Evolutionary conservation across 2,113 vertebrate genomes (phyloP).

Genomic region (Trogon melanurus): DNA sequence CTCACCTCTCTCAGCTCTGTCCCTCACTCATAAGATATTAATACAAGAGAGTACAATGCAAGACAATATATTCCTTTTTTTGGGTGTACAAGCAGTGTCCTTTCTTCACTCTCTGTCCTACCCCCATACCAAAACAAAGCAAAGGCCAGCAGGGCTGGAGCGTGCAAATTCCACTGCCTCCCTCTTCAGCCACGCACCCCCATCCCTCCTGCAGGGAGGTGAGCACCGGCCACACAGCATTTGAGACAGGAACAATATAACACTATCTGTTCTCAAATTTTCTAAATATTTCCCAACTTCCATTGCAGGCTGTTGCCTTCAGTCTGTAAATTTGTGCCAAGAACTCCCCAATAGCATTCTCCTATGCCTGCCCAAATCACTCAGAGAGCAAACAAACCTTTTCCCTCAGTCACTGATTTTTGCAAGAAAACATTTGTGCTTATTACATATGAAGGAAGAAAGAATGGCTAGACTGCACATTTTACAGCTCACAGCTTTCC

Average conservation of each 20-base stretch:
- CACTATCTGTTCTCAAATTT: conserved; percentile 57
- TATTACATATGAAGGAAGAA: conserved; percentile 14
- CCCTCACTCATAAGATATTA: not conserved
- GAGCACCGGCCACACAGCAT: not conserved
- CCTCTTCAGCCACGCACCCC: not conserved
- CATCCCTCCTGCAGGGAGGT: not conserved
- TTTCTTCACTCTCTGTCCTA: not conserved
- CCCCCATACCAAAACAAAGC: not conserved
- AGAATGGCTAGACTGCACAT: not conserved
- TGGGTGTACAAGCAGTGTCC: not conserved
- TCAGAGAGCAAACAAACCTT: conserved; percentile 49
- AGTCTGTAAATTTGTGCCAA: conserved; percentile 24
- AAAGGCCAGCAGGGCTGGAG: accelerated
- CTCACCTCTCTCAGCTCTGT: too few relatives aligned
- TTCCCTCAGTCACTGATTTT: conserved; percentile 39
- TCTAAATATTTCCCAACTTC: conserved; percentile 70
- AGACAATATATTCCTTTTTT: not conserved
- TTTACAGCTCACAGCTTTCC: not conserved
- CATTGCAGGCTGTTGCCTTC: conserved; percentile 53
- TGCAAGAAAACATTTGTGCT: conserved; percentile 38
- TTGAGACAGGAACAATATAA: conserved; percentile 43
- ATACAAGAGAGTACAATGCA: not conserved
- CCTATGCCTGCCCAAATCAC: conserved; percentile 51
- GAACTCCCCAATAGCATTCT: conserved; percentile 57
- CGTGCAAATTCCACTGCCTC: not conserved